Conservation (phyloP, 2,113 vertebrate species). For the Amphilophus citrinellus region DNA sequence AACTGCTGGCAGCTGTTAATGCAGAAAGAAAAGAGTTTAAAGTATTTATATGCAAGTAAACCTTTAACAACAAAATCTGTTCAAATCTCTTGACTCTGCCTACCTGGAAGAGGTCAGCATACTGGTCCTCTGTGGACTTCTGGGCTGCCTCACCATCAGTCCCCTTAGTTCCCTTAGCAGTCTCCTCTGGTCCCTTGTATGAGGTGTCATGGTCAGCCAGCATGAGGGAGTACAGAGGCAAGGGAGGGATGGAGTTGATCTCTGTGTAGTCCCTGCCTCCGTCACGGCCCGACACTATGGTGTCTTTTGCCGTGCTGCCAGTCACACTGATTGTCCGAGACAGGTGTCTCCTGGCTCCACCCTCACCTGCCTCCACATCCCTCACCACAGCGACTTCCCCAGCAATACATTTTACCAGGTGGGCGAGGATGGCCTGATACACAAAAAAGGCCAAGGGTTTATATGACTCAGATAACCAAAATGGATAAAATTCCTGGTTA, state of each 20-base stretch:
- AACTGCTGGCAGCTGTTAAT: constrained; percentile 81
- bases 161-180: constrained; percentile 82
- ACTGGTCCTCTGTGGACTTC: constrained; percentile 89
- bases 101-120: constrained; percentile 93
- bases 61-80: neutral
- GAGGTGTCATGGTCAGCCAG: constrained; percentile 93
- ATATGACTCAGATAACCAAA: neutral
- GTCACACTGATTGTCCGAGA: constrained; percentile 98
- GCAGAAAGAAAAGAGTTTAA: neutral
- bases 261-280: constrained; percentile 97
- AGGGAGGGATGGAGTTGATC: constrained; percentile 95
- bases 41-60: neutral
- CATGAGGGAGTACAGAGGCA: constrained; percentile 92
- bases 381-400: constrained; percentile 96
- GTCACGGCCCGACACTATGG: constrained; percentile 94
- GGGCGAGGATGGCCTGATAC: constrained; percentile 90
- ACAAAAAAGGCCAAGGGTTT: neutral
- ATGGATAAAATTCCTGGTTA: neutral
- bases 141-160: constrained; percentile 78
- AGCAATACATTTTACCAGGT: constrained; percentile 97
- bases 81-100: neutral
- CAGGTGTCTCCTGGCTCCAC: constrained; percentile 91
- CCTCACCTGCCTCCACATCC: constrained; percentile 92
- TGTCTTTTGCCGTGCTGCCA: constrained; percentile 97
- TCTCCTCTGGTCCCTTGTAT: constrained; percentile 88